These are phyloP conservation scores for Anser cygnoides DNA, from an alignment of 2,113 vertebrate species.

Conservation along the genomic window DNA sequence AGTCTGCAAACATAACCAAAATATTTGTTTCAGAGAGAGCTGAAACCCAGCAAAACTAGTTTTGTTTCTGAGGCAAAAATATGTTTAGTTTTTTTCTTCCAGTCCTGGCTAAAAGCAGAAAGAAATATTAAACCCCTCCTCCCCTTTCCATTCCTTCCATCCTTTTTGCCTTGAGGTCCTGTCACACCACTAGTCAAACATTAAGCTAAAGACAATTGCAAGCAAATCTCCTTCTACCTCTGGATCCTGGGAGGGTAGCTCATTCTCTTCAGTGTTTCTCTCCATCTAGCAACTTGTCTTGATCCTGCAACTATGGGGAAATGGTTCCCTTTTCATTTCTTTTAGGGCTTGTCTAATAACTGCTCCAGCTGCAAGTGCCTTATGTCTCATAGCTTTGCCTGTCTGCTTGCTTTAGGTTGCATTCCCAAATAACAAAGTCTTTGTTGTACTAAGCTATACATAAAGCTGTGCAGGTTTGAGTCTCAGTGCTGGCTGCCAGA, in stretches of 20 bases:
- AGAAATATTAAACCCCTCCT: background rate
- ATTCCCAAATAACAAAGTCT: fast-evolving
- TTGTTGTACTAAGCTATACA: background rate
- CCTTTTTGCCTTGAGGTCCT: background rate
- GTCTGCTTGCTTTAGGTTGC: background rate
- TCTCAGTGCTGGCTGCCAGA: background rate
- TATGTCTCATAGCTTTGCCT: background rate
- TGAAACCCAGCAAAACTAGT: background rate
- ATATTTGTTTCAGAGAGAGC: background rate
- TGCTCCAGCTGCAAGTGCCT: background rate
- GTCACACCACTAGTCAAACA: background rate
- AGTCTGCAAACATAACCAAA: background rate
- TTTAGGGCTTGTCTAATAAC: background rate
- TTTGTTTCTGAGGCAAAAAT: background rate
- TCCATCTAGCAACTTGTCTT: background rate
- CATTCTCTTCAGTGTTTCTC: background rate
- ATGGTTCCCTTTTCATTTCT: background rate
- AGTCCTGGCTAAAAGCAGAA: background rate
- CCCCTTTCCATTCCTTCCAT: background rate
- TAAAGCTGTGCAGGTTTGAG: background rate
- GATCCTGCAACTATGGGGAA: background rate
- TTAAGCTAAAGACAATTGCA: background rate
- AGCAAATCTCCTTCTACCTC: background rate
- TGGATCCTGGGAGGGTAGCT: background rate
- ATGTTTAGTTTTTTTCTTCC: background rate